phyloP scores from a whole-genome alignment of 2,797 vertebrate genomes.

The Sus cebifrons region DNA sequence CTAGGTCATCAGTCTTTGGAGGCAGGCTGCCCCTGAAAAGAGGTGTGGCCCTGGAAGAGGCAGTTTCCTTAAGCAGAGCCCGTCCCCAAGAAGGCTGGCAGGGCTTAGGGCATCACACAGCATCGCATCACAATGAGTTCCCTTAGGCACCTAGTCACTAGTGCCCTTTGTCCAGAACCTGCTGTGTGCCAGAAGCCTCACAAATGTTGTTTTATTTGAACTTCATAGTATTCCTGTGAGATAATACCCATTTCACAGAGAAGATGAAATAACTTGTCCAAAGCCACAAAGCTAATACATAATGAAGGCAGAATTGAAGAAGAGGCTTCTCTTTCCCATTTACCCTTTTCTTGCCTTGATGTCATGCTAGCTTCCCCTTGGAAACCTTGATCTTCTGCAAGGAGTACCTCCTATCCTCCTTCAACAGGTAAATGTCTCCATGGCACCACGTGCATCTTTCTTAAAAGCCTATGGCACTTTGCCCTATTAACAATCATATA shows the following conservation, averaged over 20 bases:
- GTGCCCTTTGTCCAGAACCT: neutral
- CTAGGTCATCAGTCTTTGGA: neutral
- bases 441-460: neutral
- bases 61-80: neutral
- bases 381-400: neutral
- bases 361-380: neutral
- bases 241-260: neutral
- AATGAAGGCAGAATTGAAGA: neutral
- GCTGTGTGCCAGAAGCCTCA: neutral
- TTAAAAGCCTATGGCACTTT: neutral
- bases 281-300: neutral
- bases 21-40: neutral
- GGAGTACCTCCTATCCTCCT: neutral
- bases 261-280: neutral
- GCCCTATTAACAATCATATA: neutral
- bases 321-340: neutral
- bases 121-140: neutral
- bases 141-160: accelerated
- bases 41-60: neutral
- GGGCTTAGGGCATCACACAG: neutral
- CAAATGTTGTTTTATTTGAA: neutral
- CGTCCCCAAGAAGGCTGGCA: neutral
- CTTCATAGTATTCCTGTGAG: neutral
- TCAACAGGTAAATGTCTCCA: neutral
- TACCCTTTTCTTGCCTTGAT: neutral